phyloP scores from a whole-genome alignment of 2,888 invertebrate species.

The Coecobrya sp. region DNA sequence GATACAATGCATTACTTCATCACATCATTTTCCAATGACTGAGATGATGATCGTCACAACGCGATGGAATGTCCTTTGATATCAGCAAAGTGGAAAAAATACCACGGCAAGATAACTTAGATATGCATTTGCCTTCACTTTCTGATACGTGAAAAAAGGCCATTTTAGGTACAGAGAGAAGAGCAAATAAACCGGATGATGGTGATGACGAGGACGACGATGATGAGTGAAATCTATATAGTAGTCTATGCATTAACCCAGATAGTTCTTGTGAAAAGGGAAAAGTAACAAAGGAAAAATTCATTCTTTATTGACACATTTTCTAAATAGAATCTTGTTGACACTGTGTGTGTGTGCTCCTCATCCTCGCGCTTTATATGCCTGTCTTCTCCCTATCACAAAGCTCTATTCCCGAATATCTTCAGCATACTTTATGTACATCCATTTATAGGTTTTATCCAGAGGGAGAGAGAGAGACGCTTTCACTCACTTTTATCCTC shows the following conservation, averaged over 20 bases:
- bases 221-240: slow-evolving; percentile 24
- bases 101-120: not conserved
- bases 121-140: not conserved
- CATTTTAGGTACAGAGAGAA: not conserved
- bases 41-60: not conserved
- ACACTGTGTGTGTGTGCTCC: slow-evolving; percentile 37
- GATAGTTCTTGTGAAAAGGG: slow-evolving; percentile 21
- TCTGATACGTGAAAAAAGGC: not conserved
- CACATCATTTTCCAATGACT: slow-evolving; percentile 35
- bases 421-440: not conserved
- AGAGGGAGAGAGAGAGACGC: not conserved
- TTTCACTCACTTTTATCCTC: slow-evolving; percentile 10
- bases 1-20: slow-evolving; percentile 50
- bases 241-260: slow-evolving; percentile 21
- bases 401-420: not conserved
- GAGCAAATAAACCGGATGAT: not conserved
- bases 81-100: slow-evolving; percentile 36
- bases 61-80: not conserved
- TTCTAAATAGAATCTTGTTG: slow-evolving; percentile 72
- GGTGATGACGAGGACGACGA: not conserved
- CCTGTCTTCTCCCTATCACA: not conserved
- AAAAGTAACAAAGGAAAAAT: slow-evolving; percentile 48
- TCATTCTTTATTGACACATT: slow-evolving; percentile 68
- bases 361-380: not conserved
- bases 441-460: not conserved